Percentiles rank a stretch among this genome's conserved stretches.
Evolutionary conservation across 2,113 vertebrate genomes (phyloP).

Genomic region (Thomomys bottae): DNA sequence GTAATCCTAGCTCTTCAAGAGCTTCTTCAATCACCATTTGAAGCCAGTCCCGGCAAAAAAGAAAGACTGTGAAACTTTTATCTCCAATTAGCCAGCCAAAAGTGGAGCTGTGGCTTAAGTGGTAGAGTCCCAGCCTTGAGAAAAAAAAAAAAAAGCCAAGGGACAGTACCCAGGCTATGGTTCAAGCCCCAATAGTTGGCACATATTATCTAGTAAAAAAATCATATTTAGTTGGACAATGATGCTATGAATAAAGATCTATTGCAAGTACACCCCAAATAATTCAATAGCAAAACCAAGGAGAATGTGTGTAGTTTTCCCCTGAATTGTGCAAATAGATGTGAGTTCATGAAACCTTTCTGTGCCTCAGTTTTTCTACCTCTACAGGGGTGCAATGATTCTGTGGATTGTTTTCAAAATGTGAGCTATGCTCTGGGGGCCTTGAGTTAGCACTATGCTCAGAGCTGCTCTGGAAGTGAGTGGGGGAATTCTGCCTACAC

Average conservation of each 20-base stretch:
- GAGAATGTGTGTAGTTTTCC: slow-evolving; percentile 39
- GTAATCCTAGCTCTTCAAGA: too few species aligned
- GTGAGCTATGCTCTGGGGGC: background rate
- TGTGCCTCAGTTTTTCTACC: slow-evolving; percentile 79
- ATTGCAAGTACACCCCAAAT: slow-evolving; percentile 55
- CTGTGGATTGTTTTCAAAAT: background rate
- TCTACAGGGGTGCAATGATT: slow-evolving; percentile 57
- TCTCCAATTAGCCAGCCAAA: too few species aligned
- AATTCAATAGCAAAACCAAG: slow-evolving; percentile 1
- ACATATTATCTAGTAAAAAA: slow-evolving; percentile 51
- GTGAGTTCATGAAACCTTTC: slow-evolving; percentile 67
- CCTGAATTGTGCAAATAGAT: slow-evolving; percentile 59
- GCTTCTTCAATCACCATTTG: too few species aligned
- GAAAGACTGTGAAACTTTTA: too few species aligned
- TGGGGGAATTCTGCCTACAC: background rate
- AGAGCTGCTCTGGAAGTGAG: background rate
- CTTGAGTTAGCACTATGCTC: background rate
- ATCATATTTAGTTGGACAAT: slow-evolving; percentile 45
- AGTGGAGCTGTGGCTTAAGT: too few species aligned
- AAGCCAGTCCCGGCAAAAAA: too few species aligned
- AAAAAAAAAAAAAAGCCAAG: too few species aligned
- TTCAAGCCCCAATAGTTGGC: too few species aligned
- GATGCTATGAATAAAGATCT: slow-evolving; percentile 76
- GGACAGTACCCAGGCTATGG: too few species aligned
- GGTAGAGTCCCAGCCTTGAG: too few species aligned